Evolutionary conservation across 2,888 invertebrate species (phyloP).

Genomic region (Ormyrus rosae): DNA sequence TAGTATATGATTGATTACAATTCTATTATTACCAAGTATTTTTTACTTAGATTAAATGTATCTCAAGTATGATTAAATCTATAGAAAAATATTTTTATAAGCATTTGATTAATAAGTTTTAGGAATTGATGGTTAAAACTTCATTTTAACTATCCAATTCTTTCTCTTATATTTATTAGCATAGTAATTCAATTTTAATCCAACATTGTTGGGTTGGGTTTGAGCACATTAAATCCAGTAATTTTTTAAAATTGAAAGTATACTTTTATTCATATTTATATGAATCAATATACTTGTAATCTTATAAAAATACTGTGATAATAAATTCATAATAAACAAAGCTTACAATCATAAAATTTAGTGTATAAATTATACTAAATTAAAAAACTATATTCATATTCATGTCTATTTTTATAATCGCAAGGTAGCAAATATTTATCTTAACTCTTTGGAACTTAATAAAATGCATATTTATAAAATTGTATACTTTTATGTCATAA

Average conservation of each 20-base stretch:
- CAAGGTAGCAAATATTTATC: not conserved
- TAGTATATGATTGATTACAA: conserved; percentile 14
- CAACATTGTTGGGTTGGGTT: not conserved
- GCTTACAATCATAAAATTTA: not conserved
- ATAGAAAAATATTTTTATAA: conserved; percentile 25
- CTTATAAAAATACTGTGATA: conserved; percentile 28
- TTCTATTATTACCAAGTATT: not conserved
- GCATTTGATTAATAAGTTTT: not conserved
- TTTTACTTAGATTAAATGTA: not conserved
- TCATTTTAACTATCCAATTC: not conserved
- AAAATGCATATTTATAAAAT: conserved; percentile 5
- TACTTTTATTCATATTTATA: conserved; percentile 23
- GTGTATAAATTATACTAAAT: conserved; percentile 24
- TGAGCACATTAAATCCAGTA: conserved; percentile 3
- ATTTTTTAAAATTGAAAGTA: conserved; percentile 33
- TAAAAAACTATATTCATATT: conserved; percentile 12
- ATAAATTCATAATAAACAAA: not conserved
- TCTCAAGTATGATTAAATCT: not conserved
- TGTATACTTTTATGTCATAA: not conserved
- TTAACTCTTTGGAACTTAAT: conserved; percentile 42
- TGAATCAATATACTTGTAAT: conserved; percentile 40
- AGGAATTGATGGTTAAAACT: conserved; percentile 6
- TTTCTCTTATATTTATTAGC: not conserved
- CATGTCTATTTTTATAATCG: not conserved
- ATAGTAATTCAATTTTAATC: not conserved